Evolutionary conservation across 1,140 invertebrate genomes (phyloP), one percentile per base, ranked within the genome.

Genomic region (Stegodyphus dumicola): DNA sequence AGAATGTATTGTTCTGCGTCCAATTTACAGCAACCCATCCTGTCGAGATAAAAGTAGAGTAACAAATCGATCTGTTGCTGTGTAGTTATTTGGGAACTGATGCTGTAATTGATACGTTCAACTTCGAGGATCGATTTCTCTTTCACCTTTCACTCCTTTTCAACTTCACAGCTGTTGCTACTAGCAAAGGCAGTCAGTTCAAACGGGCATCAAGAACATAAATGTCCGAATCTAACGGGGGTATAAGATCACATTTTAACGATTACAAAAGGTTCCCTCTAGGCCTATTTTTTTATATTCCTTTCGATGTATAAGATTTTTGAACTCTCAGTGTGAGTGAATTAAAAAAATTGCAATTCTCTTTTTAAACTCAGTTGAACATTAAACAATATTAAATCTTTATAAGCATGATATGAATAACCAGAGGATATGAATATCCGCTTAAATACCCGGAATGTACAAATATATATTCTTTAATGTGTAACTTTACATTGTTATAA

Each of bases 21-120:
- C 71, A 84, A 84, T 84, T 84, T 84, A 84, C 81, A 84, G 51
- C 81, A 53, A 54, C 71, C 52, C 70, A 81, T 73, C 56, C 79
- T 81, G 69, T 81, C 79, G 54, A 64, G 79, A 81, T 81, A 81
- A 84, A 64, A 69, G 17, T 69, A 17, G 51, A 54, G 71, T 84
- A 84, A 84, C 71, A 73, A 64, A 85, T 85, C 83, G 83, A 85
- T 85, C 76, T 71, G 83, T 77, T 78, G 74, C 67, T 64, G 9
- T 77, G 67, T 85, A 85, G 83, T 85, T 85, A 85, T 85, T 85
- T 85, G 67, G 53, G 76, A 85, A 77, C 73, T 10, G 73, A 17
- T 15, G 73, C 56, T 76, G 83, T 85, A 85, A 85, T 85, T 85
- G 83, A 85, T 85, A 85, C 83, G 75, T 78, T 70, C 69, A 78